These are phyloP conservation scores for Enteromius mattozi DNA, from an alignment of 2,797 vertebrate species.

Conservation along the genomic window DNA sequence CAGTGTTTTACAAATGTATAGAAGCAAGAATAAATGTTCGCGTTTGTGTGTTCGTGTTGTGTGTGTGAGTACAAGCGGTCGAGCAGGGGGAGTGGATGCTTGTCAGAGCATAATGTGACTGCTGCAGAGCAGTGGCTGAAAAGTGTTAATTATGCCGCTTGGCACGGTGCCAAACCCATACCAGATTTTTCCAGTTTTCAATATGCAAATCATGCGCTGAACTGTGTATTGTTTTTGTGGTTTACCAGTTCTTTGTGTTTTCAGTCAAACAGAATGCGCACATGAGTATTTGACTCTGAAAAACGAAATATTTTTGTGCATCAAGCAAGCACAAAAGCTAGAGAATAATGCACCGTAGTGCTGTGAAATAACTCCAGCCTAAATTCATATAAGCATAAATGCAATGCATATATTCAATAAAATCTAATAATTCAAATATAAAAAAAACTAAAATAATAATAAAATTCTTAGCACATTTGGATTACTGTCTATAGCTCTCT, in stretches of 20 bases:
- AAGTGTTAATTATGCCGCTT: slow-evolving; percentile 65
- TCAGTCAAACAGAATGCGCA: slow-evolving; percentile 23
- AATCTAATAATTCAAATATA: not conserved
- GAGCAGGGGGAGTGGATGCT: slow-evolving; percentile 55
- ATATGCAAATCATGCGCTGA: slow-evolving; percentile 54
- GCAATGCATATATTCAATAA: not conserved
- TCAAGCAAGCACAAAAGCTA: not conserved
- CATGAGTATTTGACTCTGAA: not conserved
- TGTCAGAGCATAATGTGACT: slow-evolving; percentile 57
- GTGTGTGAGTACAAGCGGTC: slow-evolving; percentile 23
- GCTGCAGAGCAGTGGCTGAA: slow-evolving; percentile 54
- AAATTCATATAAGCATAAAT: not conserved
- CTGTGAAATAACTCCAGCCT: not conserved
- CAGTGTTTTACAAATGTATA: not conserved
- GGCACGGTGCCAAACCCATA: slow-evolving; percentile 61
- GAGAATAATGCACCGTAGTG: not conserved
- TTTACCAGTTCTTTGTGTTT: slow-evolving; percentile 32
- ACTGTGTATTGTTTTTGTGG: slow-evolving; percentile 52
- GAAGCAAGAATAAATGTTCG: slow-evolving; percentile 12
- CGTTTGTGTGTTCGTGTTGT: slow-evolving; percentile 13
- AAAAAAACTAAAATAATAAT: not conserved
- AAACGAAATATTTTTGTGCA: not conserved
- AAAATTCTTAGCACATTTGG: not conserved
- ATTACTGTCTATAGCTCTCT: slow-evolving; percentile 7
- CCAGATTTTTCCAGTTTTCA: slow-evolving; percentile 63